Base-by-base conservation (phyloP, 2,888 invertebrate species). In the Mimas tiliae region DNA sequence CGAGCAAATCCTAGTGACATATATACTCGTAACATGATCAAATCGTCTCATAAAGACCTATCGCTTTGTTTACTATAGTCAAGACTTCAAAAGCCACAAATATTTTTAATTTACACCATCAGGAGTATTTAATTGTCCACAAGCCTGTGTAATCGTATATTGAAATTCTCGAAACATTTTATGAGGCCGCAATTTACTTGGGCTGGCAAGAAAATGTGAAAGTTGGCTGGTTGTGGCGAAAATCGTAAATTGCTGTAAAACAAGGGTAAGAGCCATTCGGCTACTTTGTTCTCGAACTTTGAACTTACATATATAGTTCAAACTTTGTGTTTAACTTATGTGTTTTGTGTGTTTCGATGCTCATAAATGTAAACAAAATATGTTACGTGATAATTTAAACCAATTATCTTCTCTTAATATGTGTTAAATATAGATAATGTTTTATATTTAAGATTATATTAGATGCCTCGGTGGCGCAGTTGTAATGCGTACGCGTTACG, bases 191-290 rank as follows among this genome's bases (percentile, higher is more conserved):
- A 58, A 58, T 42, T 42, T 58, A 58, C 58, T 58, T 12, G 42
- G 58, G 67, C 65, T 63, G 55, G 67, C 67, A 65, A 68, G 65
- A 67, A 72, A 74, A 70, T 70, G 74, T 72, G 72, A 67, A 74
- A 77, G 74, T 75, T 74, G 33, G 71, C 62, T 79, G 75, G 79
- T 81, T 74, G 72, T 67, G 68, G 70, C 67, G 76, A 75, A 70
- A 74, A 78, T 78, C 79, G 75, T 83, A 82, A 85, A 81, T 83
- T 72, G 78, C 69, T 72, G 71, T 74, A 67, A 74, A 73, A 74
- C 71, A 72, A 19, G 58, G 58, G 58, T 58, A 58, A 58, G 42
- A 58, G 68, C 73, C 68, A 71, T 75, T 76, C 69, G 67, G 72
- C 74, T 74, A 77, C 75, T 83, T 80, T 79, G 78, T 78, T 73